Evolutionary conservation across 2,888 invertebrate genomes (phyloP).

Genomic region (Ormyrus pomaceus): DNA sequence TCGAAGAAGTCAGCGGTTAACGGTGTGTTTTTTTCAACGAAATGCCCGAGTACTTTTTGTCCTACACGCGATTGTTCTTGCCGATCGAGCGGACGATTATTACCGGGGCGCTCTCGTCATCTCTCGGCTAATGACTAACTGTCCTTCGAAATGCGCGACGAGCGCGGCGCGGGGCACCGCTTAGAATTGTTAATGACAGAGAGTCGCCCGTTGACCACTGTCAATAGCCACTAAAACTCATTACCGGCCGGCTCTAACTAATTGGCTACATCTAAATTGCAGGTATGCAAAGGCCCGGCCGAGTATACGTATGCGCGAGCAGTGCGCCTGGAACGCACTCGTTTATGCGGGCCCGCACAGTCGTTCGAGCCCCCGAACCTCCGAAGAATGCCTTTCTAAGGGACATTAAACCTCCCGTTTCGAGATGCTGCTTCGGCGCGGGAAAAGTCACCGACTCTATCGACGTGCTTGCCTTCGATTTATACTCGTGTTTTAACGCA

Average conservation of each 20-base stretch:
- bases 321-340: not conserved
- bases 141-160: constrained; percentile 48
- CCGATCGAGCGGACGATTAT: not conserved
- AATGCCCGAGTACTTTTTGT: too few species aligned
- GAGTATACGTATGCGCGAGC: constrained; percentile 2
- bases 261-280: constrained; percentile 63
- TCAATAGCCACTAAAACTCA: constrained; percentile 65
- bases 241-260: constrained; percentile 62
- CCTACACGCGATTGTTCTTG: not conserved
- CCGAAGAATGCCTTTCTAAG: constrained; percentile 12
- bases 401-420: too few species aligned
- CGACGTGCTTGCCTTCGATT: too few species aligned
- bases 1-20: too few species aligned
- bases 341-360: not conserved
- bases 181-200: constrained; percentile 68
- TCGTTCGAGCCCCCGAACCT: constrained; percentile 16
- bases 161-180: constrained; percentile 55
- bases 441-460: not conserved
- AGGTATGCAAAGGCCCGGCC: constrained; percentile 54
- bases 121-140: constrained; percentile 19
- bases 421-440: too few species aligned
- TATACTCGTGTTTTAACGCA: not conserved
- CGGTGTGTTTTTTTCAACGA: too few species aligned
- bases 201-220: constrained; percentile 57
- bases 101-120: not conserved